Evolutionary conservation across 1,140 invertebrate genomes (phyloP), one percentile per base, ranked within the genome.

Genomic region (Drusus annulatus): DNA sequence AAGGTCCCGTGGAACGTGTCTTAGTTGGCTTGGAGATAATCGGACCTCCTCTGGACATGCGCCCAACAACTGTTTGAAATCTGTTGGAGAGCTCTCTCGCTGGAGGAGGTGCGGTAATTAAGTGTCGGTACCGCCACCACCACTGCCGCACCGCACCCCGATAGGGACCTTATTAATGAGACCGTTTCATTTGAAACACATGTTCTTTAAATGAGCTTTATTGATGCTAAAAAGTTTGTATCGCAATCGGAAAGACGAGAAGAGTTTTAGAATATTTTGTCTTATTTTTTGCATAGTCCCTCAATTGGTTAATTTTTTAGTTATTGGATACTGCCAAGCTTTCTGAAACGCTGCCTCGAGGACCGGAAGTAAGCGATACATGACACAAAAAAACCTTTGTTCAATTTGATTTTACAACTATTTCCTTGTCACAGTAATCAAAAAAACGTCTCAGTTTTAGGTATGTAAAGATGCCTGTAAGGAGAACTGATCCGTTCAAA

Each of bases 31-130:
- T 56, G 10, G 8, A 45, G 17, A 60, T 23, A 23, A 21, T 19
- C 17, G 3, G 56, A 19, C 17, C 16, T 58, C 54, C 51, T 56
- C 73, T 80, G 79, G 79, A 62, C 60, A 54, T 63, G 45, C 74
- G 79, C 79, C 79, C 51, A 76, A 76, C 73, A 60, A 80, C 78
- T 65, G 71, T 76, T 80, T n/a, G 73, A 76, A 68, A 80, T 54
- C 62, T 75, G 17, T 76, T 63, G 16, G 28, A 60, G 21, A 76
- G 23, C 71, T 56, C 65, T 75, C 25, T 25, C 21, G n/a, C 58
- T 68, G 28, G 78, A 36, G 36, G 36, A 74, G 79, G 62, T 75
- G 58, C 58, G 73, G 69, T 80, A 80, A 80, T 80, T 80, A 69
- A 80, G 79, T 75, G 73, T 69, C 25, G 25, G 51, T 56, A n/a